Base-by-base conservation (phyloP, 2,113 vertebrate genomes). In the Hippocampus comes region DNA sequence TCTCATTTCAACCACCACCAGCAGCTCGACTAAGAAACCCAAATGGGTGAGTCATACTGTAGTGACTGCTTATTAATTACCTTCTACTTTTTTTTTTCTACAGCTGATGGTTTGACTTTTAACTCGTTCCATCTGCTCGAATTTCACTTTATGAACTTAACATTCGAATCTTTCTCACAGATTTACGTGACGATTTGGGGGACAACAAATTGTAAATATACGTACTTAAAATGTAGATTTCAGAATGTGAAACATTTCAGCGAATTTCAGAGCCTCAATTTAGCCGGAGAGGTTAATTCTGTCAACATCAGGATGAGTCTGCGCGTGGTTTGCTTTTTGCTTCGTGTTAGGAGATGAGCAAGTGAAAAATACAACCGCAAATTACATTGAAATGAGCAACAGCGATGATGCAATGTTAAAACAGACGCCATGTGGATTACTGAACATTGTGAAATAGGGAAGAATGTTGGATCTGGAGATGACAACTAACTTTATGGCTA, bases 11-110 rank as follows among this genome's bases (percentile, higher is more conserved):
- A 63, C 9, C 73, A 61, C 68, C 68, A 65, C 69, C 71, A 68
- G 59, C 60, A 71, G 65, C 65, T 67, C 73, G 34, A 63, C 4
- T 53, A 43, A 42, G 42, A 64, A 74, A 27, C 72, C 51, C 55
- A 69, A 27, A 42, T 49, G 9, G 21, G 51, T 77, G 82, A 80
- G 56, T 80, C 78, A 78, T 67, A 8, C 4, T 3, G 4, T 46
- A 25, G 49, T 25, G 60, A 43, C 46, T 57, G 61, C 68, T 79
- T 66, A 79, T 77, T 73, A 73, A 25, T 68, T 48, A 30, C 4
- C 15, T 23, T 27, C 53, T 18, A 65, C 10, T 30, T 20, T 48
- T 71, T 41, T 56, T 15, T 27, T 14, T 1, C 23, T 25, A 60
- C 49, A 66, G 71, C 23, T 61, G 25, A 51, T 41, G 48, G 4